Evolutionary conservation across 1,140 invertebrate species (phyloP), one percentile per base, ranked within the genome.

Genomic region (Mercenaria mercenaria): DNA sequence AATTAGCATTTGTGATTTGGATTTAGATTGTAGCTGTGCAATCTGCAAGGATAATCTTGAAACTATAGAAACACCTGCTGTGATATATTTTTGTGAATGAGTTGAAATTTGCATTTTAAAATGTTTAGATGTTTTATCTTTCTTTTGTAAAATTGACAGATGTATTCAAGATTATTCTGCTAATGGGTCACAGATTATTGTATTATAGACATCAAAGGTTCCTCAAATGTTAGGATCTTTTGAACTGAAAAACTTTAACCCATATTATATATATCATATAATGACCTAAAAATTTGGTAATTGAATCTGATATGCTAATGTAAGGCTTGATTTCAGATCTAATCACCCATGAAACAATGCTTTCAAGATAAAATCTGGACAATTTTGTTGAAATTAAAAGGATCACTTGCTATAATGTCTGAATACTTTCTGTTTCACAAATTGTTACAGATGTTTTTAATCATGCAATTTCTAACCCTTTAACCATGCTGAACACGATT

Each of bases 321-420:
- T n/a, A 34, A 59, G 50, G 72, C 56, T 37, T 79, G 29, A 18
- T 67, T 77, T 74, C 59, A 34, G 34, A 23, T 59, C 15, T 47
- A 32, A 47, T 76, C 67, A 52, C 23, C 89, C 61, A 64, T 82
- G 80, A 82, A 82, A 82, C 80, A 82, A 67, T 43, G 56, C 43
- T 56, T 79, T 52, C 32, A 56, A 26, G 76, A 79, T 79, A 79
- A 79, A 39, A 50, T 43, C 37, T 41, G 15, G 47, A 47, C 11
- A 72, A 50, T 11, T 47, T 34, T 47, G 50, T 15, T n/a, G 10
- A 50, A 50, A 79, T 79, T 79, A 2, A 52, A 79, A n/a, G 76
- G 76, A 47, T 79, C 41, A 26, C 26, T 79, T 79, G 50, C 34
- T 79, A 11, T 20, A 39, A 20, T 64, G 26, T 64, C 10, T 8